Conservation (phyloP, 1,140 invertebrate species). For the Ericerus pela region DNA sequence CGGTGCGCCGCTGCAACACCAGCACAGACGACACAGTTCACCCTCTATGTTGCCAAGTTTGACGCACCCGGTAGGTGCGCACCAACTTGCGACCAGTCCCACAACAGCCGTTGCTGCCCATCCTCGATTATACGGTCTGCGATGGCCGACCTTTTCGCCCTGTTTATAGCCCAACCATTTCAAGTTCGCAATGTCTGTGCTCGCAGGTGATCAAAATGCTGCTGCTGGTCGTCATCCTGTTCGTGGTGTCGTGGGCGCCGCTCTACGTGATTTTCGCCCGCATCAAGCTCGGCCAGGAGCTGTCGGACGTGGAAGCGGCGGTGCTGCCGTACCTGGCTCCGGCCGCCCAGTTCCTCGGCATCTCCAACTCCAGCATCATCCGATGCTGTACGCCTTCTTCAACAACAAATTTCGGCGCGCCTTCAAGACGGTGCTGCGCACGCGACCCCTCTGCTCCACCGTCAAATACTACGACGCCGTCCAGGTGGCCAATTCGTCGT, state of each 20-base stretch:
- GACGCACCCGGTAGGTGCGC: too few relatives aligned
- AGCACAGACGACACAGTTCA: too few relatives aligned
- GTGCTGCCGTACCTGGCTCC: conserved; percentile 67
- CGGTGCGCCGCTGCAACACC: too few relatives aligned
- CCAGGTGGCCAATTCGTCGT: conserved; percentile 57
- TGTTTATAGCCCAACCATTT: too few relatives aligned
- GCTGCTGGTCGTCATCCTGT: conserved; percentile 82
- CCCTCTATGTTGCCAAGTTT: too few relatives aligned
- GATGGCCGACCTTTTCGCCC: too few relatives aligned
- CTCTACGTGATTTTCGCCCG: conserved; percentile 78
- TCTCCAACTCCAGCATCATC: conserved; percentile 93
- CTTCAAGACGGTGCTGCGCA: conserved; percentile 76
- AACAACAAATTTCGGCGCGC: conserved; percentile 91
- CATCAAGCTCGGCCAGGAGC: conserved; percentile 61
- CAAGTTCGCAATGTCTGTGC: too few relatives aligned
- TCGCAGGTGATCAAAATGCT: conserved; percentile 92
- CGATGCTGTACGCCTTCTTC: conserved; percentile 92
- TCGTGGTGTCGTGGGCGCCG: conserved; percentile 88
- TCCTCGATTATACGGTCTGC: too few relatives aligned
- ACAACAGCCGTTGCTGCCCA: too few relatives aligned
- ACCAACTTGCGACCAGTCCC: too few relatives aligned
- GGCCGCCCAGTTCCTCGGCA: conserved; percentile 88
- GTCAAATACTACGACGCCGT: conserved; percentile 69
- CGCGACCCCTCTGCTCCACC: conserved; percentile 63
- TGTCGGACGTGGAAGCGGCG: conserved; percentile 57